phyloP scores from a whole-genome alignment of 2,797 vertebrate species.

The Tapirus indicus region DNA sequence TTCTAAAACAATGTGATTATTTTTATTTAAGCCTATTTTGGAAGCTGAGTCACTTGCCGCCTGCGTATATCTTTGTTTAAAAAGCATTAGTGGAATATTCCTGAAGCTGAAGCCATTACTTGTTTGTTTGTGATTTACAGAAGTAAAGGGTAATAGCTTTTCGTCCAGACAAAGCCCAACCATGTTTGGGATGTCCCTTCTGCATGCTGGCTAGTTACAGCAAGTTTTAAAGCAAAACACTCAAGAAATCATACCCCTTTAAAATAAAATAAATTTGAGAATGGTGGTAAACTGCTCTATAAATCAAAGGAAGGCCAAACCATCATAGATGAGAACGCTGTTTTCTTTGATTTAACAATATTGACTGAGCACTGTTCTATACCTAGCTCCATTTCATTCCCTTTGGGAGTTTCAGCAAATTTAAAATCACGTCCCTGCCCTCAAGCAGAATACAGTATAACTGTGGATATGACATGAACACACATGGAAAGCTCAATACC shows the following conservation, averaged over 20 bases:
- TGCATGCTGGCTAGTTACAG: constrained; percentile 26
- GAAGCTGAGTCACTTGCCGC: background rate
- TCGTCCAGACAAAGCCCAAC: background rate
- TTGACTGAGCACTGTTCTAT: background rate
- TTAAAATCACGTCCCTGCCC: constrained; percentile 27
- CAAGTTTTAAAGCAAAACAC: constrained; percentile 53
- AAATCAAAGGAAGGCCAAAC: background rate
- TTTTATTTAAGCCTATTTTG: constrained; percentile 79
- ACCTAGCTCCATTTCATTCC: background rate
- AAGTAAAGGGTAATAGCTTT: constrained; percentile 17
- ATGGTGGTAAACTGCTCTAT: background rate
- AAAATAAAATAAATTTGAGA: constrained; percentile 65
- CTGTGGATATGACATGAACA: background rate
- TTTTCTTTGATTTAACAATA: constrained; percentile 28
- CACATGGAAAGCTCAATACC: background rate
- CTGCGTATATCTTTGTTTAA: constrained; percentile 76
- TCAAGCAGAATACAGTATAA: background rate
- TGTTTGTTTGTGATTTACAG: constrained; percentile 58
- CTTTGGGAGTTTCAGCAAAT: background rate
- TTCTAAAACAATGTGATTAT: constrained; percentile 75
- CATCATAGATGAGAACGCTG: background rate
- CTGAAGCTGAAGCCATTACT: background rate
- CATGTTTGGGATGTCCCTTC: background rate
- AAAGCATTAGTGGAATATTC: constrained; percentile 75
- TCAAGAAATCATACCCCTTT: background rate